These are phyloP conservation scores for Lithosia quadra DNA, from an alignment of 2,888 invertebrate species.

Conservation along the genomic window DNA sequence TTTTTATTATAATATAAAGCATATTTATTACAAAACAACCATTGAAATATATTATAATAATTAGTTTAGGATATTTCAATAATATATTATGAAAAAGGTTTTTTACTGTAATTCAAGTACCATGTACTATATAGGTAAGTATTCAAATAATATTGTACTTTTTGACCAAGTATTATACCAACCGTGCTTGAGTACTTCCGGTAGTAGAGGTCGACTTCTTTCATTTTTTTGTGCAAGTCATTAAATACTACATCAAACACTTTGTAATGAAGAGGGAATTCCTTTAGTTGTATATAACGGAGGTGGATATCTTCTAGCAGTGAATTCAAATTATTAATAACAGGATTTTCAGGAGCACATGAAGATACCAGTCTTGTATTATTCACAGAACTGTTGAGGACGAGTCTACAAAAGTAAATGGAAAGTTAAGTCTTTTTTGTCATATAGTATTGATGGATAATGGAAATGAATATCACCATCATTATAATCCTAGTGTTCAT, in stretches of 20 bases:
- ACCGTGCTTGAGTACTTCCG: slow-evolving; percentile 71
- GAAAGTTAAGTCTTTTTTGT: not conserved
- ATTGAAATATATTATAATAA: too few species aligned
- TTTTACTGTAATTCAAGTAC: too few species aligned
- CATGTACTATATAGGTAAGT: too few species aligned
- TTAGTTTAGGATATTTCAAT: too few species aligned
- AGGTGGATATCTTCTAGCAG: slow-evolving; percentile 68
- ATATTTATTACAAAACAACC: too few species aligned
- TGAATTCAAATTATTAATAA: slow-evolving; percentile 65
- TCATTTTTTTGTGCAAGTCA: slow-evolving; percentile 68
- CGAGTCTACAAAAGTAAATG: not conserved
- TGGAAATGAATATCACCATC: too few species aligned
- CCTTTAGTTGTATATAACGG: slow-evolving; percentile 62
- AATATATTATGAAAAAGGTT: too few species aligned
- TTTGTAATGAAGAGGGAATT: slow-evolving; percentile 63
- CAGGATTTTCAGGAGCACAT: slow-evolving; percentile 51
- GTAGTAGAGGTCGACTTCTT: slow-evolving; percentile 70
- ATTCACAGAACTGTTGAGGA: not conserved
- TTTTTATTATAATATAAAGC: too few species aligned
- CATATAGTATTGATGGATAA: too few species aligned
- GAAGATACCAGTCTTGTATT: not conserved
- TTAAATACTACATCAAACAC: slow-evolving; percentile 68
- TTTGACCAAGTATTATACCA: slow-evolving; percentile 46
- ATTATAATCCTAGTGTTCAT: too few species aligned
- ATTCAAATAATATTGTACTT: too few species aligned